These are phyloP conservation scores for Triplophysa tibetana DNA, from an alignment of 2,113 vertebrate genomes.

Conservation along the genomic window DNA sequence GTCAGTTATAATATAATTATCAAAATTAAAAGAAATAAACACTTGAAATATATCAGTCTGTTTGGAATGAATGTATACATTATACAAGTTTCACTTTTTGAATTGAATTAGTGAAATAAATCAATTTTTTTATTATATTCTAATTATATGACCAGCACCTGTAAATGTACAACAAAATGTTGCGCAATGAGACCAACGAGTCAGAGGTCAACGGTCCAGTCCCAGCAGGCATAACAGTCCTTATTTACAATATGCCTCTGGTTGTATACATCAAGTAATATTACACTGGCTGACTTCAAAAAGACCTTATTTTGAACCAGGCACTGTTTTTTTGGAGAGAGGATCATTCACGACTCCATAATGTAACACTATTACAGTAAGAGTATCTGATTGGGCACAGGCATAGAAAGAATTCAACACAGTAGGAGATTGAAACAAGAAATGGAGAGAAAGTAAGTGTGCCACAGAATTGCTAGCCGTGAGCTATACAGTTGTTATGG, in stretches of 20 bases:
- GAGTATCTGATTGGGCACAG: neutral
- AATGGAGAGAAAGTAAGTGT: neutral
- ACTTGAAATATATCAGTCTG: too few relatives aligned
- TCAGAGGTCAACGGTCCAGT: neutral
- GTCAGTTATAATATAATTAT: too few relatives aligned
- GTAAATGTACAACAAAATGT: too few relatives aligned
- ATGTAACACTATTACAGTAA: conserved; percentile 4
- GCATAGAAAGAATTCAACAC: neutral
- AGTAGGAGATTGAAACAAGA: neutral
- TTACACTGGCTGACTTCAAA: neutral
- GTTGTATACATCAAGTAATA: neutral
- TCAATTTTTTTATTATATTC: too few relatives aligned
- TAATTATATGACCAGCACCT: too few relatives aligned
- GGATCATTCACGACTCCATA: conserved; percentile 10
- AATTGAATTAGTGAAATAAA: too few relatives aligned
- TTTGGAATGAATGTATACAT: too few relatives aligned
- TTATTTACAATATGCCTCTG: neutral
- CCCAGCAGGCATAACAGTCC: neutral
- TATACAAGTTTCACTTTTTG: too few relatives aligned
- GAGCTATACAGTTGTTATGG: neutral
- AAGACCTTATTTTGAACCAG: neutral
- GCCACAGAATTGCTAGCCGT: neutral
- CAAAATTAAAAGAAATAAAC: too few relatives aligned
- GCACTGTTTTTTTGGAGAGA: neutral
- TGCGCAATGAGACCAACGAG: too few relatives aligned